Base-by-base conservation (phyloP, 2,888 invertebrate genomes). In the Tetropium fuscum region DNA sequence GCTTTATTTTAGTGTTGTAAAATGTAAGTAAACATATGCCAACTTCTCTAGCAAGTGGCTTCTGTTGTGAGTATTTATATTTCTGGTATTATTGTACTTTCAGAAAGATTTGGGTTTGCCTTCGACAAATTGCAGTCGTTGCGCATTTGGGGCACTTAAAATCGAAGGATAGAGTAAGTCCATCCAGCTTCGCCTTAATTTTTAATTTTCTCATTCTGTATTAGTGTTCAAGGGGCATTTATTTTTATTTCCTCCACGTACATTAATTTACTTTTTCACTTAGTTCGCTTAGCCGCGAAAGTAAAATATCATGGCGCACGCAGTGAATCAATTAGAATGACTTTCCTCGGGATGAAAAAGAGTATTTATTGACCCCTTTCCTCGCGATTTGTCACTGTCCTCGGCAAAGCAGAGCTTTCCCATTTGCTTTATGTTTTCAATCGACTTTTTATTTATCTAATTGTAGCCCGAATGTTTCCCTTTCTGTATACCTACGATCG, bases 161-260 rank as follows among this genome's bases (percentile, higher is more conserved):
- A n/a, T n/a, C n/a, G n/a, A n/a, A n/a, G n/a, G n/a, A n/a, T n/a
- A n/a, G n/a, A n/a, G n/a, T n/a, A n/a, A n/a, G n/a, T n/a, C n/a
- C n/a, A n/a, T n/a, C n/a, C n/a, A n/a, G n/a, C n/a, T n/a, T n/a
- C n/a, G n/a, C n/a, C n/a, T n/a, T n/a, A n/a, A n/a, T 55, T 40
- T 22, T 38, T 32, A 63, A 53, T 60, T 60, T 55, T 43, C 44
- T 45, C 45, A 27, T 47, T 40, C 27, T 13, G 43, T 38, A 63
- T 63, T 60, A 64, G 58, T 48, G 22, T n/a, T 22, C n/a, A 22
- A 36, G 48, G 45, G 55, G 45, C 55, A 64, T 60, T 56, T 44
- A 60, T 64, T 60, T 58, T 53, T 56, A 64, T 64, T 60, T 60
- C 63, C 49, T 60, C 53, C 56, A 51, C 48, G 58, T 48, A 54